Conservation (phyloP, 2,797 vertebrate genomes). For the Chelon labrosus region DNA sequence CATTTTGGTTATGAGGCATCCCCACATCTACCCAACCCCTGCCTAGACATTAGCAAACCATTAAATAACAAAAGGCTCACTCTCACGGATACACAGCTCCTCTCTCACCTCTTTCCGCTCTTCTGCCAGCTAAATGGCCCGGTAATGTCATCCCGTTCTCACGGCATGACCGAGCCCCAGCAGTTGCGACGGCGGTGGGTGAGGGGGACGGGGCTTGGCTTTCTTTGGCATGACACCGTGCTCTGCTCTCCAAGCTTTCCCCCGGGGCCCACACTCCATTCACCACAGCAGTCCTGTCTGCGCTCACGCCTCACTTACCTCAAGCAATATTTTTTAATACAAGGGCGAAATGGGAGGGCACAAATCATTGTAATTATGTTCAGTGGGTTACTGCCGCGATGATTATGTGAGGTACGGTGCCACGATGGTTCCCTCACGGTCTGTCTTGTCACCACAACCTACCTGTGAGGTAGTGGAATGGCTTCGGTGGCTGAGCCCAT, state of each 20-base stretch:
- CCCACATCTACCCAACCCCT: slow-evolving; percentile 22
- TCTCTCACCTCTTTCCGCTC: slow-evolving; percentile 74
- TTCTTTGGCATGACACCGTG: slow-evolving; percentile 79
- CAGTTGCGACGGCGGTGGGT: not conserved
- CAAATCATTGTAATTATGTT: slow-evolving; percentile 86
- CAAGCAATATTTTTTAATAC: slow-evolving; percentile 84
- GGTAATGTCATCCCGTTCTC: slow-evolving; percentile 81
- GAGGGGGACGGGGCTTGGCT: slow-evolving; percentile 52
- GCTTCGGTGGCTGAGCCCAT: slow-evolving; percentile 66
- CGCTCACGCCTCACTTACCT: slow-evolving; percentile 78
- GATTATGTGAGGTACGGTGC: slow-evolving; percentile 80
- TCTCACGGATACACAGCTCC: slow-evolving; percentile 51
- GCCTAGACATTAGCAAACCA: slow-evolving; percentile 75
- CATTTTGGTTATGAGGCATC: slow-evolving; percentile 61
- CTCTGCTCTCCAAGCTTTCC: slow-evolving; percentile 77
- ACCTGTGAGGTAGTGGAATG: slow-evolving; percentile 64
- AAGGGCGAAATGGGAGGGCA: slow-evolving; percentile 77
- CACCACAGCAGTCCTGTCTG: slow-evolving; percentile 61
- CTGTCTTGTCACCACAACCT: slow-evolving; percentile 57
- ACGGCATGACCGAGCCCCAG: slow-evolving; percentile 74
- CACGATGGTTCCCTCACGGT: slow-evolving; percentile 63
- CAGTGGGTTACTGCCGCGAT: slow-evolving; percentile 65
- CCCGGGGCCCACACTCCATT: slow-evolving; percentile 75
- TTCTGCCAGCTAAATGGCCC: slow-evolving; percentile 77
- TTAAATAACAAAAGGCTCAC: slow-evolving; percentile 79